Evolutionary conservation across 1,140 invertebrate species (phyloP).

Genomic region (Drosophila lacteicornis): DNA sequence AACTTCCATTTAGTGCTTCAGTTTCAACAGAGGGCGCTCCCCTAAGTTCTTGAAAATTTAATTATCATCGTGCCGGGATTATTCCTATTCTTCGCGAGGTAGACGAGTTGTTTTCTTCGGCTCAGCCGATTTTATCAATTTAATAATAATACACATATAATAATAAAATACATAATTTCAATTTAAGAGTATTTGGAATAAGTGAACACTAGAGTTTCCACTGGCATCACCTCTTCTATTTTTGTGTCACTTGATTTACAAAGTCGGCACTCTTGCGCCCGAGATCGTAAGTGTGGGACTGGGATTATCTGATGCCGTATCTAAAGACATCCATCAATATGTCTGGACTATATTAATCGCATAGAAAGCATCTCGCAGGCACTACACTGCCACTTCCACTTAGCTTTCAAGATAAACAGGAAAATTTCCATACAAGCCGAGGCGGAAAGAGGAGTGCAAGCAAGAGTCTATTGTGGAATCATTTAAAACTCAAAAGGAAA

Average conservation of each 20-base stretch:
- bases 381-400: conserved; percentile 32
- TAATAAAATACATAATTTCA: not conserved
- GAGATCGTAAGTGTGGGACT: conserved; percentile 13
- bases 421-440: conserved; percentile 49
- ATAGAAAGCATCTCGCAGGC: conserved; percentile 49
- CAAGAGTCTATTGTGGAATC: conserved; percentile 23
- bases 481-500: conserved; percentile 19
- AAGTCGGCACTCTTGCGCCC: conserved; percentile 1
- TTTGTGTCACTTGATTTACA: conserved; percentile 40
- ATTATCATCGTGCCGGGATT: conserved; percentile 71
- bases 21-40: conserved; percentile 62
- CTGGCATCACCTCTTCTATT: conserved; percentile 7
- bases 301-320: conserved; percentile 14
- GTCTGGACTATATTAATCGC: conserved; percentile 51
- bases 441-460: conserved; percentile 5
- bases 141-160: conserved; percentile 17
- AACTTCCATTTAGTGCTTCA: conserved; percentile 61
- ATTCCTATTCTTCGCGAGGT: conserved; percentile 22
- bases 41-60: conserved; percentile 62
- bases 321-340: conserved; percentile 54
- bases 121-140: conserved; percentile 50
- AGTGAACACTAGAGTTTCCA: not conserved
- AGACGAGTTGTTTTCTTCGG: conserved; percentile 12
- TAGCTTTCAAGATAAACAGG: conserved; percentile 48
- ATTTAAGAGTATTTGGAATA: not conserved